Percentiles rank a stretch among this genome's conserved stretches.
Evolutionary conservation across 2,888 invertebrate genomes (phyloP).

Genomic region (Andrena fulva): DNA sequence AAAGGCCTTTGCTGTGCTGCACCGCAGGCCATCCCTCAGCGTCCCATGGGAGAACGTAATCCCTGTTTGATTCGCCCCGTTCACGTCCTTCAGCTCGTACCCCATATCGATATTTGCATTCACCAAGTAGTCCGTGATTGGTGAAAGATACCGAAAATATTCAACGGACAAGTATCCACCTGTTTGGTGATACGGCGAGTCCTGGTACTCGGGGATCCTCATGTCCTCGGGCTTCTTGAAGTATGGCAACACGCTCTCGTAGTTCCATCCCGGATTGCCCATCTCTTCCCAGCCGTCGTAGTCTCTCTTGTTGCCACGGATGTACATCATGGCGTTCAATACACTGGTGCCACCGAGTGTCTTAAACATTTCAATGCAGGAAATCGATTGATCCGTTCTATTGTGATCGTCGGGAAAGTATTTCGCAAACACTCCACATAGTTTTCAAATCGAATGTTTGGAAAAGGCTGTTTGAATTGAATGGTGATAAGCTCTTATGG

Average conservation of each 20-base stretch:
- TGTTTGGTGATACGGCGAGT: constrained; percentile 88
- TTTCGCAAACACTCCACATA: too few species aligned
- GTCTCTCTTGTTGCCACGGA: constrained; percentile 93
- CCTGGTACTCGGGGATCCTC: constrained; percentile 87
- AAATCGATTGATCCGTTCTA: too few species aligned
- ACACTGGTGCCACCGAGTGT: constrained; percentile 90
- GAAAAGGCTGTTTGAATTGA: too few species aligned
- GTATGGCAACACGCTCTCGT: constrained; percentile 90
- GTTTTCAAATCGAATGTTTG: too few species aligned
- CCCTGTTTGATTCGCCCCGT: constrained; percentile 92
- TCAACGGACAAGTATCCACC: constrained; percentile 92
- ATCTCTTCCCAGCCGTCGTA: constrained; percentile 93
- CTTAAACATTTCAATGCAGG: constrained; percentile 10
- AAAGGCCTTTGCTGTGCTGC: constrained; percentile 94
- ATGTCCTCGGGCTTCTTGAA: constrained; percentile 93
- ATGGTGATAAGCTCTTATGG: too few species aligned
- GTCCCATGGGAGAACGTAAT: constrained; percentile 92
- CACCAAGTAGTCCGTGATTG: constrained; percentile 89
- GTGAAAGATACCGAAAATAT: constrained; percentile 88
- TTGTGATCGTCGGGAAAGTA: too few species aligned
- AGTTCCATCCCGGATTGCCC: constrained; percentile 93
- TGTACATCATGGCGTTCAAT: constrained; percentile 95
- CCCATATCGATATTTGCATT: constrained; percentile 90
- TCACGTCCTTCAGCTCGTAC: constrained; percentile 90
- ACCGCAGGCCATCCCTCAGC: constrained; percentile 91